Conservation (phyloP, 2,888 invertebrate species). For the Drosophila birchii region DNA sequence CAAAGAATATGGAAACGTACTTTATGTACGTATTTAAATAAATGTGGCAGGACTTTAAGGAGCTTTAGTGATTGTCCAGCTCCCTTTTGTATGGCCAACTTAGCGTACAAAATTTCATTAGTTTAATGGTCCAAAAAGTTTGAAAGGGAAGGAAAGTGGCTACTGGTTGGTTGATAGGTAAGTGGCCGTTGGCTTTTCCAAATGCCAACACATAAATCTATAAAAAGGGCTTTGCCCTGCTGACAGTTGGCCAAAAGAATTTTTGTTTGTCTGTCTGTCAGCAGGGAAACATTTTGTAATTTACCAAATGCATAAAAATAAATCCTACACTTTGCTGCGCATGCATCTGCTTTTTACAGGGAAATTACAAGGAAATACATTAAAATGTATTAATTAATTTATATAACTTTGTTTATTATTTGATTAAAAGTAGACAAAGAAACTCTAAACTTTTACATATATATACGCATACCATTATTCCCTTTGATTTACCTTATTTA, state of each 20-base stretch:
- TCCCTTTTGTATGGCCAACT: background rate
- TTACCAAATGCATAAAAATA: constrained; percentile 24
- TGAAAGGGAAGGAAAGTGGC: background rate
- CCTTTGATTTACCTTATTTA: constrained; percentile 28
- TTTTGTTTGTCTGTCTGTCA: background rate
- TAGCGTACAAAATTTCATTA: constrained; percentile 51
- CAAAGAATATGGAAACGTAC: background rate
- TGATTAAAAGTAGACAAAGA: background rate
- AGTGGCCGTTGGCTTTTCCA: constrained; percentile 18
- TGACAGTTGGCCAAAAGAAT: constrained; percentile 6
- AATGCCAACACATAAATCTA: constrained; percentile 14
- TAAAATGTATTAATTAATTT: background rate
- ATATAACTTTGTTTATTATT: background rate
- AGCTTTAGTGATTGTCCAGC: background rate
- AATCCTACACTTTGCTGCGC: background rate
- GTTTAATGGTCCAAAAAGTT: constrained; percentile 50
- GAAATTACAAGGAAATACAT: too few species aligned
- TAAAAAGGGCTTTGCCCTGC: constrained; percentile 15
- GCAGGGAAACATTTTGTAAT: constrained; percentile 13
- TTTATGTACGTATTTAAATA: background rate
- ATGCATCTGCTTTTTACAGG: background rate
- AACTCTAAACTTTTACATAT: background rate
- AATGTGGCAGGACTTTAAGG: background rate
- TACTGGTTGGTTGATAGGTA: background rate
- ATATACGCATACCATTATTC: background rate